Percentiles rank a stretch among this genome's conserved stretches.
phyloP scores from a whole-genome alignment of 1,140 invertebrate species.

The Drosophila varians region DNA sequence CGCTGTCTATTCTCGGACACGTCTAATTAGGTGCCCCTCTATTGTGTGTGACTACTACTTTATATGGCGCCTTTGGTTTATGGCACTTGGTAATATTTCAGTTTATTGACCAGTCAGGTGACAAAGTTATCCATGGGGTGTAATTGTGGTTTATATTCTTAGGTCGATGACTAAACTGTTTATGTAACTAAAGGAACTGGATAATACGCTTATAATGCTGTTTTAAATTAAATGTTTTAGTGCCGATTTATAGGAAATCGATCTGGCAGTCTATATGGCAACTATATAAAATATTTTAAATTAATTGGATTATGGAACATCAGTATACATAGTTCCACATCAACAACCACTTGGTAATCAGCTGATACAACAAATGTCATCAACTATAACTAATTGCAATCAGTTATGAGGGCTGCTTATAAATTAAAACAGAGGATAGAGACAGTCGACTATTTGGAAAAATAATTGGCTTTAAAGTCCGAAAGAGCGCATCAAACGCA shows the following conservation, averaged over 20 bases:
- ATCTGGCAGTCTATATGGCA: too few species aligned
- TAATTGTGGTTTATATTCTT: background rate
- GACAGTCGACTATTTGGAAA: too few species aligned
- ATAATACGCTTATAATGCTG: background rate
- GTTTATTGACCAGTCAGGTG: slow-evolving; percentile 29
- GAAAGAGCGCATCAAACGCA: background rate
- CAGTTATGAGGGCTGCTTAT: too few species aligned
- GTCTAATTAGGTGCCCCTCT: slow-evolving; percentile 1
- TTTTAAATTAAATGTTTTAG: too few species aligned
- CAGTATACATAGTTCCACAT: background rate
- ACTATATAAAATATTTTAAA: background rate
- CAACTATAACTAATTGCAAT: too few species aligned
- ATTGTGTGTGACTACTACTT: slow-evolving; percentile 23
- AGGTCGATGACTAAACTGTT: slow-evolving; percentile 6
- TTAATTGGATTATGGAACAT: too few species aligned
- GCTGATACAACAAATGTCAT: slow-evolving; percentile 11
- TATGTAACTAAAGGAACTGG: too few species aligned
- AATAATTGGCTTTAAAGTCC: too few species aligned
- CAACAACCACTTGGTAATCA: background rate
- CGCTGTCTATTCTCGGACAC: too few species aligned
- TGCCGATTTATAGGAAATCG: too few species aligned
- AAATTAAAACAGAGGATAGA: too few species aligned
- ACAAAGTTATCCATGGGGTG: slow-evolving; percentile 2
- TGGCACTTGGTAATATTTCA: slow-evolving; percentile 35
- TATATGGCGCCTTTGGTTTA: slow-evolving; percentile 34